A percentile compares a stretch with the other conserved stretches of the same genome.
These are phyloP conservation scores for Ips typographus DNA, from an alignment of 1,140 invertebrate genomes.

Conservation along the genomic window DNA sequence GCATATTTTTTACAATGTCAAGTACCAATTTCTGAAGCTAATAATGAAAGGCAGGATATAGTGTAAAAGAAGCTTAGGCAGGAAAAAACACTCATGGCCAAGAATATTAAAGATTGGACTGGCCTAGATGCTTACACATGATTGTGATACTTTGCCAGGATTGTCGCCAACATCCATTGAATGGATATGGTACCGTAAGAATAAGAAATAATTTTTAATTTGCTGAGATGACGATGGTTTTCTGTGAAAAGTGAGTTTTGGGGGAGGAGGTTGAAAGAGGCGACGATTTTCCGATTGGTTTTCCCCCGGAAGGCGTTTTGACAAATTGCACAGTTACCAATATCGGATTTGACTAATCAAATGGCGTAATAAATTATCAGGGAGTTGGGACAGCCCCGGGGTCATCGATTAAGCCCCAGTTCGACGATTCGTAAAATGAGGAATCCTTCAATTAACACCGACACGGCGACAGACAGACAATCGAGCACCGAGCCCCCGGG, in stretches of 20 bases:
- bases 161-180: no score
- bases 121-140: no score
- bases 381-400: slow-evolving; percentile 2
- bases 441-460: slow-evolving; percentile 34
- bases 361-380: slow-evolving; percentile 34
- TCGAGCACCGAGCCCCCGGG: slow-evolving; percentile 4
- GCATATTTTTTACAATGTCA: no score
- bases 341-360: slow-evolving; percentile 35
- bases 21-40: no score
- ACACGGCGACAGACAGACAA: slow-evolving; percentile 31
- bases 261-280: neutral
- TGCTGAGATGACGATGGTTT: no score
- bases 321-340: slow-evolving; percentile 20
- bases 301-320: slow-evolving; percentile 14
- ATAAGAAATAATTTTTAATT: no score
- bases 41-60: no score
- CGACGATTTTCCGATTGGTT: neutral
- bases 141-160: no score
- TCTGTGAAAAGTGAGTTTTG: neutral
- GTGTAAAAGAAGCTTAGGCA: no score
- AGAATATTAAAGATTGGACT: no score
- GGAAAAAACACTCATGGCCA: no score
- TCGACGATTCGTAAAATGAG: slow-evolving; percentile 34
- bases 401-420: slow-evolving; percentile 27
- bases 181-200: no score